Evolutionary conservation across 2,797 vertebrate species (phyloP).

Genomic region (Rhinogobio ventralis): DNA sequence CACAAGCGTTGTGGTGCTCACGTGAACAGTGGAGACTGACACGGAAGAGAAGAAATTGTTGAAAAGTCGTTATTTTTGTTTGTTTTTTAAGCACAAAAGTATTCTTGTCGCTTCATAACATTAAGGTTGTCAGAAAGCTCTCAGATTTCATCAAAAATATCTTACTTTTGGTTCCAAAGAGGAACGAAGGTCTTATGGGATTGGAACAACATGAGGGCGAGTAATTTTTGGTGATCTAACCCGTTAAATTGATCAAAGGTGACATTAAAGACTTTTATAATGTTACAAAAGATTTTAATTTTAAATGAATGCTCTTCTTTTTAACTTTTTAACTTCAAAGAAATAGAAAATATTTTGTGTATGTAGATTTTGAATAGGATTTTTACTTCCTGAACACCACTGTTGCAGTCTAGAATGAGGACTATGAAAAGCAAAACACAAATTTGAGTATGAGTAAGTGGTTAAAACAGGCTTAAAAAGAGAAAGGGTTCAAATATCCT

Average conservation of each 20-base stretch:
- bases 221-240: no score
- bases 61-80: no score
- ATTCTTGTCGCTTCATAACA: no score
- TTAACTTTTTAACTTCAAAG: background rate
- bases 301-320: background rate
- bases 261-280: background rate
- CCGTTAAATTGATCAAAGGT: background rate
- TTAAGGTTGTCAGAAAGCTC: no score
- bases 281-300: background rate
- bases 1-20: no score
- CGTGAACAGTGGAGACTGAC: no score
- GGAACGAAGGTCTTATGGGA: no score
- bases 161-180: no score
- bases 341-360: background rate
- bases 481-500: background rate
- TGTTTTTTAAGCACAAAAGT: no score
- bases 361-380: background rate
- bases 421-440: background rate
- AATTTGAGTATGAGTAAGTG: background rate
- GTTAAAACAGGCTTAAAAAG: background rate
- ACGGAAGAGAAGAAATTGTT: no score
- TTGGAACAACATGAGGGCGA: no score
- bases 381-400: background rate
- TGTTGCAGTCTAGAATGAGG: background rate
- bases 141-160: no score